Evolutionary conservation across 2,797 vertebrate genomes (phyloP).

Genomic region (Lacerta agilis): DNA sequence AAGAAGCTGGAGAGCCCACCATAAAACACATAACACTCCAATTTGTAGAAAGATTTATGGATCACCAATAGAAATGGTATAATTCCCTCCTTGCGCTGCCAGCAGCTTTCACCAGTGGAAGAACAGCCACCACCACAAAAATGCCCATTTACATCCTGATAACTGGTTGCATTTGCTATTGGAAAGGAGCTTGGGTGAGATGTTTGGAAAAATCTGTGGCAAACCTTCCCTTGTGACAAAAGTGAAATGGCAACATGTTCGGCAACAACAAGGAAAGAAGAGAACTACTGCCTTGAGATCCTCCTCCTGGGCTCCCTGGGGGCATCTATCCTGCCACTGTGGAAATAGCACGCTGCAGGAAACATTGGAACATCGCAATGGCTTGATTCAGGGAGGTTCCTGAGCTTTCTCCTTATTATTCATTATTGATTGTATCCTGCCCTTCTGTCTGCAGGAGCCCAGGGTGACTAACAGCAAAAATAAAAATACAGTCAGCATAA

Average conservation of each 20-base stretch:
- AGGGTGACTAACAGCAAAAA: too few species aligned
- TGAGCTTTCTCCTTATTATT: background rate
- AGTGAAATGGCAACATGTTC: background rate
- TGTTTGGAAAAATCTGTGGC: background rate
- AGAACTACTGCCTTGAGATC: background rate
- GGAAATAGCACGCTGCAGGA: background rate
- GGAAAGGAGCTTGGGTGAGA: background rate
- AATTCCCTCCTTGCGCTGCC: background rate
- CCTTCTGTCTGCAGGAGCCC: too few species aligned
- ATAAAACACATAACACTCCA: background rate
- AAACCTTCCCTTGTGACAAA: background rate
- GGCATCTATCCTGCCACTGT: background rate
- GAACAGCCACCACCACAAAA: background rate
- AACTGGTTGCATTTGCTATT: slow-evolving; percentile 13
- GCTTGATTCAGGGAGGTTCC: background rate
- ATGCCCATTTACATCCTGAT: background rate
- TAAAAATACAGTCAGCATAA: too few species aligned
- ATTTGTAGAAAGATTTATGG: background rate
- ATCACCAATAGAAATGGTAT: slow-evolving; percentile 38
- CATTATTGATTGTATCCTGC: too few species aligned
- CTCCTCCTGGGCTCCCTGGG: background rate
- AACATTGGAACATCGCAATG: background rate
- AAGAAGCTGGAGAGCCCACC: slow-evolving; percentile 26
- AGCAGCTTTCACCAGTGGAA: background rate
- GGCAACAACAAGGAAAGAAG: background rate